Evolutionary conservation across 2,888 invertebrate genomes (phyloP), one percentile per base, ranked within the genome.

Genomic region (Hofmannophila pseudospretella): DNA sequence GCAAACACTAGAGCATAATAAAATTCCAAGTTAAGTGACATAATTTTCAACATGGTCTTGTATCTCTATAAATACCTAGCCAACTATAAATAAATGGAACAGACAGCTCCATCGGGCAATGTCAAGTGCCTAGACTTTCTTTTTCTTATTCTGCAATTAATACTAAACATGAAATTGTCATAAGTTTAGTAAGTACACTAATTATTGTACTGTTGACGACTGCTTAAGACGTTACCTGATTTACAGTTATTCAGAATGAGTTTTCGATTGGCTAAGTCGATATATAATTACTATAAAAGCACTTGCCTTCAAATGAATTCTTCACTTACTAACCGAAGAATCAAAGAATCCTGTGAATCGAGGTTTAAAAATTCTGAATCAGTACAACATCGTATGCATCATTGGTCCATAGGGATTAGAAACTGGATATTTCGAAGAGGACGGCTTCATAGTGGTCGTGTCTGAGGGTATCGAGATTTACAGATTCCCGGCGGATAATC

Each of bases 401-500:
- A 64, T 79, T 81, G 67, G 56, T 81, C 63, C 73, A 57, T 81
- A 85, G 85, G 85, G 85, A 43, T 81, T 86, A 82, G 84, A 89
- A 62, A 88, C 88, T 67, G 89, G 90, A 75, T 90, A 89, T 89
- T 89, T 78, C 65, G 89, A 90, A 77, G 89, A 90, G 32, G 88
- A 88, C 44, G 88, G 85, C 63, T 79, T 70, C 72, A 77, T 91
- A 60, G 88, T 90, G 74, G 84, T 91, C 70, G 76, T 90, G 67
- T 88, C 89, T 52, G 90, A 90, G 67, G 90, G 90, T 66, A 77
- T 88, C 70, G 88, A 90, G 77, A 85, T 90, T 76, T 82, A 81
- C 86, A 89, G 89, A 86, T 88, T 90, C 67, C 89, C 90, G 52
- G 88, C 89, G 52, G 82, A 88, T 65, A 76, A 65, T 59, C 89